Percentiles rank a stretch among this genome's conserved stretches.
Evolutionary conservation across 2,113 vertebrate species (phyloP).

Genomic region (Grammomys dolichurus): DNA sequence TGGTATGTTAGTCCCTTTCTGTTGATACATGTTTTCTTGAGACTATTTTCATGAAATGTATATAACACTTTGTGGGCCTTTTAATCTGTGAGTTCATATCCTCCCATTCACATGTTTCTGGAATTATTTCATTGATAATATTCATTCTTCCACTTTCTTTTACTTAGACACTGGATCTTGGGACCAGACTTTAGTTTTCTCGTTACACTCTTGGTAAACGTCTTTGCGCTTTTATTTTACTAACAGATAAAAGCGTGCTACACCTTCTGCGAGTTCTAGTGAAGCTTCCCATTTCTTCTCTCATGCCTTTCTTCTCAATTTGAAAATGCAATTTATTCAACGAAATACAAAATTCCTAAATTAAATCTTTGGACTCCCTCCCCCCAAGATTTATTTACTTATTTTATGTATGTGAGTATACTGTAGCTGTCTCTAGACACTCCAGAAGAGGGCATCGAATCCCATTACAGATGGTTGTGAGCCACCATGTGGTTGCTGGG

Average conservation of each 20-base stretch:
- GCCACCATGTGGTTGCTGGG: too few relatives aligned
- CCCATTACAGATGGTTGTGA: too few relatives aligned
- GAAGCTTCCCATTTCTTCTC: neutral
- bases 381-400: too few relatives aligned
- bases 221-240: neutral
- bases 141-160: neutral
- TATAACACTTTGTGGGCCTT: neutral
- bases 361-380: neutral
- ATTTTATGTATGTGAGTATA: too few relatives aligned
- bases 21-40: neutral
- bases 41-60: neutral
- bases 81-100: neutral
- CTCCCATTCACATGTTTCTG: neutral
- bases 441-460: too few relatives aligned
- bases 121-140: neutral
- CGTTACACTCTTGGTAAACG: neutral
- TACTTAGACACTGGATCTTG: neutral
- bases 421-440: too few relatives aligned
- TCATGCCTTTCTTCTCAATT: neutral
- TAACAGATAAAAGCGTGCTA: neutral
- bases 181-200: neutral
- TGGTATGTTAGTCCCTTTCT: neutral
- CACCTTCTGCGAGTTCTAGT: neutral
- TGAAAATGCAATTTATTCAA: too few relatives aligned
- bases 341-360: neutral